Evolutionary conservation across 2,888 invertebrate species (phyloP).

Genomic region (Macrophya annulata): DNA sequence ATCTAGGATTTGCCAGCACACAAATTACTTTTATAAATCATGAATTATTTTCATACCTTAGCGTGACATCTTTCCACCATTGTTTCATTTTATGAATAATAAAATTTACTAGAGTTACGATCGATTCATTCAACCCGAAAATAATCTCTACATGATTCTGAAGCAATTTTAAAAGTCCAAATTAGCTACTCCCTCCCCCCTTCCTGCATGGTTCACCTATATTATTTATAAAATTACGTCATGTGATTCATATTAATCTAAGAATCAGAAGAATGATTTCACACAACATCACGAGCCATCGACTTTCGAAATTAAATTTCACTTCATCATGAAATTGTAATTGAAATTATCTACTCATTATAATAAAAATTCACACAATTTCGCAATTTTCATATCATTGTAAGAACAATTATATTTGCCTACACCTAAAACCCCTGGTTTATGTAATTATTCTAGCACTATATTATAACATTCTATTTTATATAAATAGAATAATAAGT

Average conservation of each 20-base stretch:
- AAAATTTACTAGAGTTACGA: neutral
- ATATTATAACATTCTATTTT: neutral
- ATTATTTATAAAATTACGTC: conserved; percentile 48
- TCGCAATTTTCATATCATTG: neutral
- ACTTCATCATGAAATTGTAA: neutral
- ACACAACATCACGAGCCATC: neutral
- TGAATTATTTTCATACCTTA: neutral
- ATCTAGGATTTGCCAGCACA: conserved; percentile 17
- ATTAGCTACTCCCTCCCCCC: neutral
- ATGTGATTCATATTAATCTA: conserved; percentile 21
- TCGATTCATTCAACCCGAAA: neutral
- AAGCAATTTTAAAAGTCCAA: conserved; percentile 4
- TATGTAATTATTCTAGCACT: neutral
- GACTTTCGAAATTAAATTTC: neutral
- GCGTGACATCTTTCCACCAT: conserved; percentile 13
- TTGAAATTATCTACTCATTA: neutral
- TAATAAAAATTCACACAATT: neutral
- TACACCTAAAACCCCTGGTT: neutral
- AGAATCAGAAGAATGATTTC: neutral
- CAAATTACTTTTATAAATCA: neutral
- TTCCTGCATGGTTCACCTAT: neutral
- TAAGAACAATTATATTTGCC: neutral
- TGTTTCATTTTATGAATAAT: neutral
- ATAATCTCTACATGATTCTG: neutral
- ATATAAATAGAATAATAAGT: neutral